Percentiles rank a stretch among this genome's conserved stretches.
phyloP scores from a whole-genome alignment of 2,113 vertebrate species.

The Gulo gulo region DNA sequence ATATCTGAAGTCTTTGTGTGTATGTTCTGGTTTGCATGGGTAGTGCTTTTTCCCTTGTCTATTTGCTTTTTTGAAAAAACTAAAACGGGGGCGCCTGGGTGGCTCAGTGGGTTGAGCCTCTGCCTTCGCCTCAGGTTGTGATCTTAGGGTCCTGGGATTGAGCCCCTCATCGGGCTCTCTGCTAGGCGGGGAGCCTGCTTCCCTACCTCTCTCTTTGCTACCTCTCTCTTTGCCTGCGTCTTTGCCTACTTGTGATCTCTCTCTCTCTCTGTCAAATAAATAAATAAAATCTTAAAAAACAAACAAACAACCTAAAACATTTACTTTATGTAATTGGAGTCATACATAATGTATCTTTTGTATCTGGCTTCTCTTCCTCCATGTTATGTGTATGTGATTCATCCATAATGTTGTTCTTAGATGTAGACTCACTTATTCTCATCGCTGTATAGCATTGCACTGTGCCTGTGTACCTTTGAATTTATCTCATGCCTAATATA shows the following conservation, averaged over 20 bases:
- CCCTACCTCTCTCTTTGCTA: no score
- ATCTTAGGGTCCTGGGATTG: no score
- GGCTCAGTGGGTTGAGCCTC: no score
- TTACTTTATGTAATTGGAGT: background rate
- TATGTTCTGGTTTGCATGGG: background rate
- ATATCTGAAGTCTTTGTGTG: background rate
- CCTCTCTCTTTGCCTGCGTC: no score
- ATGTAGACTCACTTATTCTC: background rate
- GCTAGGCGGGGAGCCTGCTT: no score
- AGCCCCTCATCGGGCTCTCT: no score
- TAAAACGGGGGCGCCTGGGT: no score
- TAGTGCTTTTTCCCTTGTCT: background rate
- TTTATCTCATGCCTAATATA: background rate
- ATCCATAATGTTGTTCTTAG: background rate
- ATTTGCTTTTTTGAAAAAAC: background rate
- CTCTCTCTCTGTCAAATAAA: no score
- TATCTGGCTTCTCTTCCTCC: constrained; percentile 25
- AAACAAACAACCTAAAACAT: background rate
- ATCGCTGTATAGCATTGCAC: background rate
- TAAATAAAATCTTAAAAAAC: no score
- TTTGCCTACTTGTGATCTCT: no score
- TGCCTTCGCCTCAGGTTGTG: no score
- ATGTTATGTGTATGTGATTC: background rate
- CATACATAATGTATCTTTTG: background rate
- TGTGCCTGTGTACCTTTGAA: background rate